Percentiles rank a stretch among this genome's conserved stretches.
These are phyloP conservation scores for Xylota segnis DNA, from an alignment of 2,888 invertebrate genomes.

Conservation along the genomic window DNA sequence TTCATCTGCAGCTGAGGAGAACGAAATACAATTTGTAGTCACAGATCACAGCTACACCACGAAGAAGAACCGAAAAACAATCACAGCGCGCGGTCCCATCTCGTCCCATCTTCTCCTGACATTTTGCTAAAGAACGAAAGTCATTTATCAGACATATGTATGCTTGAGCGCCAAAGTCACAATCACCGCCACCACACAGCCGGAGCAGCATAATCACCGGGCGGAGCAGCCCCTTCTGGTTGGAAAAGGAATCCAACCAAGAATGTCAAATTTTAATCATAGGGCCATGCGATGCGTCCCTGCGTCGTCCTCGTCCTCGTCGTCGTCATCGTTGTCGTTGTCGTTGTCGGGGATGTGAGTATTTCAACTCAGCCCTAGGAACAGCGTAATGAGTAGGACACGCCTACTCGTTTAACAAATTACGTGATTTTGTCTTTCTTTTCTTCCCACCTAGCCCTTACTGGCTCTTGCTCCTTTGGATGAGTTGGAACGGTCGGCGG, in stretches of 20 bases:
- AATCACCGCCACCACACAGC: constrained; percentile 45
- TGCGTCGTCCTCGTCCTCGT: background rate
- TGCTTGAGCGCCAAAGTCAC: constrained; percentile 71
- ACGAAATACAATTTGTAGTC: constrained; percentile 52
- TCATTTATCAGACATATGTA: constrained; percentile 74
- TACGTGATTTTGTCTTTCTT: constrained; percentile 76
- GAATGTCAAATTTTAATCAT: constrained; percentile 77
- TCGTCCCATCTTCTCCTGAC: constrained; percentile 30
- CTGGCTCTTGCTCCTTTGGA: constrained; percentile 6
- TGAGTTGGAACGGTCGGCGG: background rate
- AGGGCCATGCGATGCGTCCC: constrained; percentile 55
- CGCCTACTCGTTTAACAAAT: constrained; percentile 77
- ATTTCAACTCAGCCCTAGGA: constrained; percentile 65
- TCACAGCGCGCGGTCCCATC: constrained; percentile 19
- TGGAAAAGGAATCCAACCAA: constrained; percentile 46
- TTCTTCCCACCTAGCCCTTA: constrained; percentile 57
- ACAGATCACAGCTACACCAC: constrained; percentile 63
- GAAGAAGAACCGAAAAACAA: constrained; percentile 62
- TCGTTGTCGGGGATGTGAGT: no score
- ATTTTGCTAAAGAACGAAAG: constrained; percentile 63
- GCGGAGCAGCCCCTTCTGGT: constrained; percentile 47
- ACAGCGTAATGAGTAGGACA: constrained; percentile 70
- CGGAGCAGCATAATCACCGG: constrained; percentile 60
- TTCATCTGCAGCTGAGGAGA: constrained; percentile 50
- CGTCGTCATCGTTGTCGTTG: no score